Evolutionary conservation across 2,888 invertebrate genomes (phyloP), one percentile per base, ranked within the genome.

Genomic region (Polyommatus iphigenia): DNA sequence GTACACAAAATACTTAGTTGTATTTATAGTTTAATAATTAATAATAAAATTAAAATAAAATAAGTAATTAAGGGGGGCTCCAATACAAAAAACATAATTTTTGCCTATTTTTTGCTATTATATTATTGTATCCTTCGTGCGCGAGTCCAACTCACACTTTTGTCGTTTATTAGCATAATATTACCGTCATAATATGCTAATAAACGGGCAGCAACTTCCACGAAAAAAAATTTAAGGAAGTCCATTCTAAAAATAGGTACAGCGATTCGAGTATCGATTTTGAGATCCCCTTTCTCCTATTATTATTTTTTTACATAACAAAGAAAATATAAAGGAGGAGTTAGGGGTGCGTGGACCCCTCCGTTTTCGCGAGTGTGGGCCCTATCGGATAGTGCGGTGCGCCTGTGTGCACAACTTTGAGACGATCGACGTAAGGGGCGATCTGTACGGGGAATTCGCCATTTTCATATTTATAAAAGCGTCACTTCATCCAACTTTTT

Each of bases 251-350:
- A 81, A 79, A 85, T 89, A 88, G 88, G 88, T 88, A 88, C 88
- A 83, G 85, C 88, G 88, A 87, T 89, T 91, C 85, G 88, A 87
- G 87, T 93, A 94, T 94, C 90, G 93, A 93, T 94, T 93, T 91
- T 89, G 82, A 87, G 88, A 89, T 91, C 92, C 93, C 93, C 93
- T 92, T 92, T 92, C 91, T 89, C 88, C 85, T 88, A 92, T 93
- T 93, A 90, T 90, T 90, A 88, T 91, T 93, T 92, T 92, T 93
- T 92, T 93, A 93, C 93, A 93, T 93, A 93, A 93, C 93, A 93
- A 94, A 92, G 92, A 93, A 93, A 93, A 91, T 89, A 89, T 91
- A 91, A 89, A 93, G 93, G 93, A 91, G 93, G 93, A 92, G 92
- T 90, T 91, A 85, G 89, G 90, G 91, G 91, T 91, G 89, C 85